Percentiles rank a stretch among this genome's conserved stretches.
These are phyloP conservation scores for Liposcelis brunnea DNA, from an alignment of 2,888 invertebrate genomes.

Conservation along the genomic window DNA sequence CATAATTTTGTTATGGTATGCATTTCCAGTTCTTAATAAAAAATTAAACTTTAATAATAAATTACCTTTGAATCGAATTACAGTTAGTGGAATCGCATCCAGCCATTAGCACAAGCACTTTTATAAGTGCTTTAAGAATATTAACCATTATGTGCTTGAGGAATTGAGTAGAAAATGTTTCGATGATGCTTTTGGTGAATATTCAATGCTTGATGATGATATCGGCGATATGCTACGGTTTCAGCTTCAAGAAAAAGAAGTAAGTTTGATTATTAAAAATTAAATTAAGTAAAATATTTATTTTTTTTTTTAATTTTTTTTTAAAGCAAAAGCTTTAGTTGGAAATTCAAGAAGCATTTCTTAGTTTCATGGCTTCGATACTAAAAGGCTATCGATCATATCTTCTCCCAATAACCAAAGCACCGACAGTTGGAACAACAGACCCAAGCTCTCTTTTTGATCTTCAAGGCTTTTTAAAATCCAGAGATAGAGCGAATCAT, in stretches of 20 bases:
- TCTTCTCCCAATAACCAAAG: conserved; percentile 82
- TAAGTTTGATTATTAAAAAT: too few species aligned
- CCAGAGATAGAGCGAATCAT: conserved; percentile 73
- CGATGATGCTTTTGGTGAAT: conserved; percentile 6
- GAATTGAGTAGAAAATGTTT: conserved; percentile 41
- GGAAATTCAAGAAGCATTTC: conserved; percentile 92
- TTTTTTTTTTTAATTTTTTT: conserved; percentile 16
- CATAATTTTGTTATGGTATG: too few species aligned
- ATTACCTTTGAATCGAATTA: too few species aligned
- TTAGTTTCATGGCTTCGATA: conserved; percentile 86
- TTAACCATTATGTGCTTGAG: conserved; percentile 64
- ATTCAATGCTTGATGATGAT: conserved; percentile 30
- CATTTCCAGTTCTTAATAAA: too few species aligned
- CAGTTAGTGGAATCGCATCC: too few species aligned
- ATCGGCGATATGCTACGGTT: conserved; percentile 57
- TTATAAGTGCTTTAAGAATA: too few species aligned
- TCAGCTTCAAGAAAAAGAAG: conserved; percentile 62
- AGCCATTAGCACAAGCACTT: too few species aligned
- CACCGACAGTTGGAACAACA: conserved; percentile 84
- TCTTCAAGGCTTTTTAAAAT: conserved; percentile 71
- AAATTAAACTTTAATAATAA: too few species aligned
- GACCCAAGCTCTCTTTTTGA: conserved; percentile 93
- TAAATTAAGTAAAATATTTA: too few species aligned
- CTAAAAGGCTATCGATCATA: conserved; percentile 77
- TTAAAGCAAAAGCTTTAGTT: conserved; percentile 67